Conservation (phyloP, 2,888 invertebrate genomes). For the Nycteola revayana region DNA sequence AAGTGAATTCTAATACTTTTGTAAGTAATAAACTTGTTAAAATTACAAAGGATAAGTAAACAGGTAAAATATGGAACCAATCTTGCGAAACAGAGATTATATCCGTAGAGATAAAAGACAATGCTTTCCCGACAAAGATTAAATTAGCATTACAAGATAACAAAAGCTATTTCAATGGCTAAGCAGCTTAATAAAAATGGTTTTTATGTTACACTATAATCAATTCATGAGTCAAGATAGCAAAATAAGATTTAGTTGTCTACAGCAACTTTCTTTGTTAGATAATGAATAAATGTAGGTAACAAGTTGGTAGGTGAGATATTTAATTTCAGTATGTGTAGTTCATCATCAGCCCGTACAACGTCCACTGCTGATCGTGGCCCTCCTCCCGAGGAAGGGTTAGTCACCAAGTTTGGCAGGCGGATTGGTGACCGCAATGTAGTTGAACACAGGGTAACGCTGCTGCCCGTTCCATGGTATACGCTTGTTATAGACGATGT, state of each 20-base stretch:
- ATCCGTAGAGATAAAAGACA: conserved; percentile 53
- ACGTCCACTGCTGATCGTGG: too few relatives aligned
- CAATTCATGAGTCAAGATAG: conserved; percentile 9
- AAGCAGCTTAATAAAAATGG: conserved; percentile 38
- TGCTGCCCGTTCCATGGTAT: too few relatives aligned
- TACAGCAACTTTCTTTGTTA: too few relatives aligned
- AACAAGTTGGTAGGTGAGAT: too few relatives aligned
- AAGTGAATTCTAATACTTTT: conserved; percentile 29
- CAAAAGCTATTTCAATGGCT: conserved; percentile 36
- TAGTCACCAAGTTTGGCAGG: too few relatives aligned
- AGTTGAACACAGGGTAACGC: too few relatives aligned
- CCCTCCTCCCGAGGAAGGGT: too few relatives aligned
- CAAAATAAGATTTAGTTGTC: not conserved
- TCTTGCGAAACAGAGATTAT: conserved; percentile 58
- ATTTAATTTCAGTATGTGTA: too few relatives aligned
- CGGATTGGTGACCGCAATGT: too few relatives aligned
- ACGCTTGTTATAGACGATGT: too few relatives aligned
- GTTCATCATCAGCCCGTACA: too few relatives aligned
- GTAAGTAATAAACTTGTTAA: conserved; percentile 55
- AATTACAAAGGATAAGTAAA: conserved; percentile 55
- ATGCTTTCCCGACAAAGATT: conserved; percentile 53
- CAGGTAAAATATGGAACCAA: conserved; percentile 51
- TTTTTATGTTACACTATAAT: conserved; percentile 26
- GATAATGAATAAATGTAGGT: too few relatives aligned
- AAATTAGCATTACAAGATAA: conserved; percentile 66